A percentile compares a stretch with the other conserved stretches of the same genome.
These are phyloP conservation scores for Lamprotornis superbus DNA, from an alignment of 2,113 vertebrate genomes.

Conservation along the genomic window DNA sequence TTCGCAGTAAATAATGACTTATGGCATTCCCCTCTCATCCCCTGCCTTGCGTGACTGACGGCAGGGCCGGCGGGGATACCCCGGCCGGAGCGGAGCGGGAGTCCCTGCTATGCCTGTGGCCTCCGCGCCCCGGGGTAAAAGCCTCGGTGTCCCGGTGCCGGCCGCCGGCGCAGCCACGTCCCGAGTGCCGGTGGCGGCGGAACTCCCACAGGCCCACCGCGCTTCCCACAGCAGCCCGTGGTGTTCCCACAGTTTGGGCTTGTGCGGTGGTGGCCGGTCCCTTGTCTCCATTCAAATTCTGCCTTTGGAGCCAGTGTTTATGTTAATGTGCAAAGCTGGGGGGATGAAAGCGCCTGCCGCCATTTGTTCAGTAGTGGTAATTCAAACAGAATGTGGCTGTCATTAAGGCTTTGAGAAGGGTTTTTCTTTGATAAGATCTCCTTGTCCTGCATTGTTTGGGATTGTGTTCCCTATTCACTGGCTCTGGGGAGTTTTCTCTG, in stretches of 20 bases:
- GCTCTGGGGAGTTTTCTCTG: constrained; percentile 70
- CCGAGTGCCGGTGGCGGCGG: background rate
- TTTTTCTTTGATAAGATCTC: constrained; percentile 82
- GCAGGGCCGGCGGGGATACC: background rate
- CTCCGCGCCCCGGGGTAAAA: background rate
- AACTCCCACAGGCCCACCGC: background rate
- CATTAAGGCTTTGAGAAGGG: constrained; percentile 78
- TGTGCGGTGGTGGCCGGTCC: constrained; percentile 5
- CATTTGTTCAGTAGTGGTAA: constrained; percentile 82
- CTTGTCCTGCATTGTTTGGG: constrained; percentile 79
- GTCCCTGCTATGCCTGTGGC: background rate
- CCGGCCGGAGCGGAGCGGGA: background rate
- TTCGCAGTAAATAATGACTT: constrained; percentile 68
- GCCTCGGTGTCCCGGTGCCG: background rate
- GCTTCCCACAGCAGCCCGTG: constrained; percentile 12
- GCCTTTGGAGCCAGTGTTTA: constrained; percentile 73
- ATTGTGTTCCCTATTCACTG: constrained; percentile 75
- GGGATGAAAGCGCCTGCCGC: constrained; percentile 78
- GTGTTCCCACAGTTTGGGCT: constrained; percentile 48
- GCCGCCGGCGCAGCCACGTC: background rate
- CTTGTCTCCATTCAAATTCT: constrained; percentile 75
- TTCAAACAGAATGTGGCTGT: constrained; percentile 79
- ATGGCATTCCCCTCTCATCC: constrained; percentile 34
- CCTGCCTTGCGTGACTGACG: background rate
- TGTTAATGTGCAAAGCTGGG: constrained; percentile 70